phyloP scores from a whole-genome alignment of 1,140 invertebrate genomes.

The Dolichoris vasculosae region DNA sequence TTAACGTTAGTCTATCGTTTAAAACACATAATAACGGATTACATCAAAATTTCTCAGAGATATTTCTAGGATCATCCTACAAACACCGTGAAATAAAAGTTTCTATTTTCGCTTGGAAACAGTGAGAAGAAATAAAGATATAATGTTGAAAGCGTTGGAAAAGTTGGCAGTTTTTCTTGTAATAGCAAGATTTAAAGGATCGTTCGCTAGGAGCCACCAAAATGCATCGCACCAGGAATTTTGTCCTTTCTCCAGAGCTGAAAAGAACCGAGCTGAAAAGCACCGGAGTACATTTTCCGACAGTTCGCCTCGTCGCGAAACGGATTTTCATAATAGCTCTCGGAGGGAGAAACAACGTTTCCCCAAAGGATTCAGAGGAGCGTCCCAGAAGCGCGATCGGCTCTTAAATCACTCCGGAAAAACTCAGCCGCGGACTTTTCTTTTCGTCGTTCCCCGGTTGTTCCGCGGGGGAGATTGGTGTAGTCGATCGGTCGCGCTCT shows the following conservation, averaged over 20 bases:
- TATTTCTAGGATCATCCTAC: too few species aligned
- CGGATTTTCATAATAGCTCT: background rate
- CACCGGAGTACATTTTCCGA: too few species aligned
- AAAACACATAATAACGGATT: too few species aligned
- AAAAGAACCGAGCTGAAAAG: too few species aligned
- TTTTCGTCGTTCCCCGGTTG: background rate
- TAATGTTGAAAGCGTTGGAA: too few species aligned
- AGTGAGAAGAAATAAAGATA: too few species aligned
- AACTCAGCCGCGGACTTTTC: background rate
- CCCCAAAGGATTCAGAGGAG: background rate
- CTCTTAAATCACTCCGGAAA: background rate
- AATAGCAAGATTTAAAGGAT: background rate
- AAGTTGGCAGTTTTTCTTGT: background rate
- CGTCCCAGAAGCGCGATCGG: background rate
- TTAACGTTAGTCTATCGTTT: too few species aligned
- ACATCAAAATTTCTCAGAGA: too few species aligned
- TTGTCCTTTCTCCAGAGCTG: background rate
- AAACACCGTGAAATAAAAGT: too few species aligned
- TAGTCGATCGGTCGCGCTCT: conserved; percentile 68
- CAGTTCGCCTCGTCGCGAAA: too few species aligned
- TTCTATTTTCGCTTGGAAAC: too few species aligned
- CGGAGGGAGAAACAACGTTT: background rate
- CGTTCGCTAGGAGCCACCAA: background rate
- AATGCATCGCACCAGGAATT: background rate
- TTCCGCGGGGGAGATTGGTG: conserved; percentile 55